Percentiles rank a stretch among this genome's conserved stretches.
Evolutionary conservation across 2,113 vertebrate species (phyloP).

Genomic region (Probosciger aterrimus): DNA sequence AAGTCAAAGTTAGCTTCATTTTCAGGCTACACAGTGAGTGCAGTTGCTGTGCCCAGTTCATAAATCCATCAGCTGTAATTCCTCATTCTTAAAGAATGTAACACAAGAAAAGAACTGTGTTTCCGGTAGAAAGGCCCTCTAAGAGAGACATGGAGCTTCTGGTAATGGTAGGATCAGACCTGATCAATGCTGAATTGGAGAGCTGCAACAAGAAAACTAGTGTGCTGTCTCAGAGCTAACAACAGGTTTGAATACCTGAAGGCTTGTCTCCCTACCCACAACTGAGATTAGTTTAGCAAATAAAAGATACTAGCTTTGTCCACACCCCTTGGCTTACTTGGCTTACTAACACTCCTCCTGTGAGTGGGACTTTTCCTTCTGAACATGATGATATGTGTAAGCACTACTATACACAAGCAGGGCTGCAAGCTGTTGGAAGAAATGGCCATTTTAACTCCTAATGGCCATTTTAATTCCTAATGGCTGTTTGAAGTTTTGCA

Average conservation of each 20-base stretch:
- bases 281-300: neutral
- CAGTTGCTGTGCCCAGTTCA: neutral
- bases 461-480: too few species aligned
- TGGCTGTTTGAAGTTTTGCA: neutral
- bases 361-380: neutral
- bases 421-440: neutral
- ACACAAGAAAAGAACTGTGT: neutral
- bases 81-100: neutral
- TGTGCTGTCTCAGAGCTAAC: neutral
- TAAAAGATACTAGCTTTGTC: neutral
- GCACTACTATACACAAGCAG: neutral
- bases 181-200: neutral
- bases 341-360: neutral
- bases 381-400: accelerated
- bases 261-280: neutral
- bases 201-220: neutral
- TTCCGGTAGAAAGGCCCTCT: neutral
- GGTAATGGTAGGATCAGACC: neutral
- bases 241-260: neutral
- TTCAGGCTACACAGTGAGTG: neutral
- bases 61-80: neutral
- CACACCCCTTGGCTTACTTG: neutral
- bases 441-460: neutral
- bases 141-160: neutral
- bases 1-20: neutral